A percentile compares a stretch with the other conserved stretches of the same genome.
Evolutionary conservation across 2,888 invertebrate genomes (phyloP).

Genomic region (Coleophora deauratella): DNA sequence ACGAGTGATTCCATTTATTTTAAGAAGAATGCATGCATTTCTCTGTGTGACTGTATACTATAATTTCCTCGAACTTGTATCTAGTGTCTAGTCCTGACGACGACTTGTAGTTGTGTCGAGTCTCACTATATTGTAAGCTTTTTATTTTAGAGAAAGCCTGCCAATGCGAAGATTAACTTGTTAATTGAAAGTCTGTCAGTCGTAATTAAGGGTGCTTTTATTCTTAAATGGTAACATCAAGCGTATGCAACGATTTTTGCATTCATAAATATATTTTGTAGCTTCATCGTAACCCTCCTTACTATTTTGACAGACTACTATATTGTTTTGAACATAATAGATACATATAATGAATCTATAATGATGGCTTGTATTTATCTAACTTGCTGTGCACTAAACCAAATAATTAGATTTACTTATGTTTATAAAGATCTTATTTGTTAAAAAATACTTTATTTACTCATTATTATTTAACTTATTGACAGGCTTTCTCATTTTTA

Average conservation of each 20-base stretch:
- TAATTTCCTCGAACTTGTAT: conserved; percentile 60
- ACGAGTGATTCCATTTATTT: conserved; percentile 70
- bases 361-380: conserved; percentile 19
- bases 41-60: conserved; percentile 68
- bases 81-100: conserved; percentile 67
- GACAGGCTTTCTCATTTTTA: conserved; percentile 49
- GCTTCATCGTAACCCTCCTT: no score
- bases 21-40: conserved; percentile 73
- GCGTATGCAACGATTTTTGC: no score
- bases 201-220: no score
- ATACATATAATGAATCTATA: no score
- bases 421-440: no score
- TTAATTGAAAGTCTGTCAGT: no score
- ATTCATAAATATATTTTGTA: no score
- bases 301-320: no score
- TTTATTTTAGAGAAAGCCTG: conserved; percentile 51
- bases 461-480: conserved; percentile 25
- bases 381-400: conserved; percentile 62
- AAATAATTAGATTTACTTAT: conserved; percentile 44
- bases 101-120: conserved; percentile 51
- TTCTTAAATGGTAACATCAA: no score
- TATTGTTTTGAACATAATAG: no score
- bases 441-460: conserved; percentile 14
- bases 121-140: conserved; percentile 63
- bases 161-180: conserved; percentile 23